Percentiles rank a stretch among this genome's conserved stretches.
Conservation (phyloP, 2,113 vertebrate genomes). For the Xiphophorus hellerii region DNA sequence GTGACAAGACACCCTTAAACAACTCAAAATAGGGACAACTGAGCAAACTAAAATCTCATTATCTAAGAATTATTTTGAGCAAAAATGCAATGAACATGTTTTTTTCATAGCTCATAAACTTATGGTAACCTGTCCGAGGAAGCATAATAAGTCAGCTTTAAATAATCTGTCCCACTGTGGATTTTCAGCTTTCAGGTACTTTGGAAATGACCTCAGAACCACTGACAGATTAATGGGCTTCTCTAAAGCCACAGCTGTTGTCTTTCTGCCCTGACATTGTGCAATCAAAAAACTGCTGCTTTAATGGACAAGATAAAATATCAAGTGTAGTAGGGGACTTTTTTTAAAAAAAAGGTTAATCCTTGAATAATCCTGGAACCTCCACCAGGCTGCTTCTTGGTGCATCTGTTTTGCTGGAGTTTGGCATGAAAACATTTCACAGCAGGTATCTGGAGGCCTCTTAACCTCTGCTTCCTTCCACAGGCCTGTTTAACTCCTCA, state of each 20-base stretch:
- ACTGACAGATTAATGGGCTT: not conserved
- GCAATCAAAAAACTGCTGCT: too few species aligned
- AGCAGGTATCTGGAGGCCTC: constrained; percentile 45
- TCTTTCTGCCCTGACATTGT: too few species aligned
- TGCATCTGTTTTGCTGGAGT: constrained; percentile 31
- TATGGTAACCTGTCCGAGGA: too few species aligned
- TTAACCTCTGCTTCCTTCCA: constrained; percentile 29
- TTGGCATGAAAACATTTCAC: constrained; percentile 33
- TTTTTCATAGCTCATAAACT: too few species aligned
- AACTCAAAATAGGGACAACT: too few species aligned
- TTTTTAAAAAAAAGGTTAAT: not conserved
- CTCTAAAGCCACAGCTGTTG: not conserved
- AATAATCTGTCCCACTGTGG: not conserved
- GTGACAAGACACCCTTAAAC: too few species aligned
- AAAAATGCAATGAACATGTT: too few species aligned
- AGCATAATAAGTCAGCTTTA: not conserved
- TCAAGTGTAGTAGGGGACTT: not conserved
- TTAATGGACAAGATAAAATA: too few species aligned
- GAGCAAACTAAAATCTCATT: too few species aligned
- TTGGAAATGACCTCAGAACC: not conserved
- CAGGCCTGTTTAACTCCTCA: constrained; percentile 22
- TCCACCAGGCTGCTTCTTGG: not conserved
- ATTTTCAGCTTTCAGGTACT: not conserved
- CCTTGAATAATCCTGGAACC: not conserved
- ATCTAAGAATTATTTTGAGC: too few species aligned